These are phyloP conservation scores for Neelides folsomi DNA, from an alignment of 2,888 invertebrate species.

Conservation along the genomic window DNA sequence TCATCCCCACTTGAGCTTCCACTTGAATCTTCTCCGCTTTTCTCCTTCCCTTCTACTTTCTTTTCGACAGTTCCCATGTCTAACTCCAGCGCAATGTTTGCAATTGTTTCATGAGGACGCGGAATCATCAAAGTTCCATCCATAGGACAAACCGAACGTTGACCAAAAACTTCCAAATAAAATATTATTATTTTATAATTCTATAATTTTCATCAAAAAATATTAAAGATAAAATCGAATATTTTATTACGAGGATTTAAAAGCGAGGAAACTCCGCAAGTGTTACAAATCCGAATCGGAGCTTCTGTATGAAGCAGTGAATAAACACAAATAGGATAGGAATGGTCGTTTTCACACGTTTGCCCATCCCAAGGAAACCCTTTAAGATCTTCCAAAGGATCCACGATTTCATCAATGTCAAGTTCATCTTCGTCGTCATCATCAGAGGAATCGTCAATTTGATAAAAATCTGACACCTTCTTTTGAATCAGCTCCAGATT, in stretches of 20 bases:
- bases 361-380: constrained; percentile 12
- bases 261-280: constrained; percentile 3
- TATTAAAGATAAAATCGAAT: background rate
- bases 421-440: constrained; percentile 4
- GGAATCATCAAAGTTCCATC: background rate
- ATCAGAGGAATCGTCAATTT: no score
- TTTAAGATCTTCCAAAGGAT: no score
- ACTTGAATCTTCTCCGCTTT: no score
- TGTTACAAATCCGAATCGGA: constrained; percentile 3
- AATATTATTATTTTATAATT: background rate
- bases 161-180: constrained; percentile 5
- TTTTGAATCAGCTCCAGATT: no score
- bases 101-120: no score
- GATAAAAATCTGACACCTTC: no score
- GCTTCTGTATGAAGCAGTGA: constrained; percentile 5
- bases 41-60: no score
- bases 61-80: no score
- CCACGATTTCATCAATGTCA: background rate
- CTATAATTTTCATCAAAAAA: background rate
- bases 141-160: constrained; percentile 8
- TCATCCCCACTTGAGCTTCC: no score
- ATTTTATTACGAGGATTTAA: background rate
- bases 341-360: constrained; percentile 7
- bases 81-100: no score
- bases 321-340: constrained; percentile 6